Evolutionary conservation across 2,888 invertebrate species (phyloP).

Genomic region (Temnothorax unifasciatus): DNA sequence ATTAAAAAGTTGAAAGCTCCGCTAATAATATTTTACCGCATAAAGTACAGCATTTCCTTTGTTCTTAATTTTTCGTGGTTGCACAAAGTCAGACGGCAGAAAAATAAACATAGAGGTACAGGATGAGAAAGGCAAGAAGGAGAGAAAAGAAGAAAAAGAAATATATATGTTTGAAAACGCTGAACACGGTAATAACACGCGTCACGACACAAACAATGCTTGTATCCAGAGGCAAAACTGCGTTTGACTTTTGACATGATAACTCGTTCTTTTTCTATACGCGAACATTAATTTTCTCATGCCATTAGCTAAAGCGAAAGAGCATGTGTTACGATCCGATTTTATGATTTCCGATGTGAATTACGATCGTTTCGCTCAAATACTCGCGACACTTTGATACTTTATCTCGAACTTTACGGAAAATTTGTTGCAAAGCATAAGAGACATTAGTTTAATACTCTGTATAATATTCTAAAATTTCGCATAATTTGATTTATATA

Average conservation of each 20-base stretch:
- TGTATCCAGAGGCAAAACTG: slow-evolving; percentile 13
- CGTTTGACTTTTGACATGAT: slow-evolving; percentile 9
- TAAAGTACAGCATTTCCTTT: background rate
- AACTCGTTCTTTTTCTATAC: slow-evolving; percentile 6
- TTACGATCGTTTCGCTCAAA: background rate
- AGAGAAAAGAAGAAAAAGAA: background rate
- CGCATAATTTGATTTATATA: background rate
- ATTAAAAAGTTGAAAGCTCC: background rate
- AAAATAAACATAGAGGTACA: slow-evolving; percentile 9
- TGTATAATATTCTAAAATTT: background rate
- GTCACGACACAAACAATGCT: slow-evolving; percentile 4
- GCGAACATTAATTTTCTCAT: slow-evolving; percentile 24
- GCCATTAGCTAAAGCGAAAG: background rate
- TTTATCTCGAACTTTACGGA: background rate
- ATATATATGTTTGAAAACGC: background rate
- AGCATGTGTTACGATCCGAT: background rate
- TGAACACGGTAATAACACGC: slow-evolving; percentile 1
- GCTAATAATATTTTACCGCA: background rate
- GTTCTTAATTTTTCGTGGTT: slow-evolving; percentile 13
- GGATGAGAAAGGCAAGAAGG: background rate
- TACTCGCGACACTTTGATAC: background rate
- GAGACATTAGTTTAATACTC: background rate
- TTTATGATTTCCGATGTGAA: slow-evolving; percentile 1
- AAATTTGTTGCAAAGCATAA: background rate
- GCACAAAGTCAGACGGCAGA: background rate